Base-by-base conservation (phyloP, 2,113 vertebrate species). In the Eclectus roratus region DNA sequence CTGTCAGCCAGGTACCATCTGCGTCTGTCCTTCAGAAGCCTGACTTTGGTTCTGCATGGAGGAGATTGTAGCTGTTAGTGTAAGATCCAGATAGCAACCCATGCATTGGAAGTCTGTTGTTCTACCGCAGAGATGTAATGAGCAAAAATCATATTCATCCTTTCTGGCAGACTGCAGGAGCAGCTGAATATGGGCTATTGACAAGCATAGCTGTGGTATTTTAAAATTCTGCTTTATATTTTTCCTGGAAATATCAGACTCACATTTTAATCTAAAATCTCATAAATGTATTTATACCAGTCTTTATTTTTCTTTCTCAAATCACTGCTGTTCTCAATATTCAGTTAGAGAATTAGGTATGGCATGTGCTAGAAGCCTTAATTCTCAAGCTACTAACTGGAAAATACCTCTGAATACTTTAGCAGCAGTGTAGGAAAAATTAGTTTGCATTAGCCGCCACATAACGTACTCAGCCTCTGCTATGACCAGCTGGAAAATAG, bases 201-300 rank as follows among this genome's bases (percentile, higher is more conserved):
- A 73, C 80, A 37, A 80, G 19, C 70, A 77, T 82, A 90, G 31
- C 85, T 94, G 82, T 83, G 82, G 79, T 60, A 52, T 69, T 94
- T 88, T 73, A 88, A 82, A 90, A 82, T 79, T 88, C 29, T 47
- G 23, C 46, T 88, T 53, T 61, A 46, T 77, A 88, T 93, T 80
- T 66, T 88, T 94, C 76, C 76, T 93, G 80, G 69, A 92, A 95
- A 83, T 83, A 58, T 12, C 71, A 83, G 81, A n/a, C 47, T 79
- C 18, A 39, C 55, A 14, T 71, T 96, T 95, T 93, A 80, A 85
- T 86, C 90, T 92, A 93, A 81, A 87, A 81, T 95, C 79, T 85
- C 82, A 73, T 49, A 80, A 91, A 77, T 70, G 29, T 17, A 7
- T 85, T 91, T 73, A 29, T 65, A 65, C 35, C n/a, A 66, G 46